These are phyloP conservation scores for Cervus canadensis DNA, from an alignment of 2,113 vertebrate species.

Conservation along the genomic window DNA sequence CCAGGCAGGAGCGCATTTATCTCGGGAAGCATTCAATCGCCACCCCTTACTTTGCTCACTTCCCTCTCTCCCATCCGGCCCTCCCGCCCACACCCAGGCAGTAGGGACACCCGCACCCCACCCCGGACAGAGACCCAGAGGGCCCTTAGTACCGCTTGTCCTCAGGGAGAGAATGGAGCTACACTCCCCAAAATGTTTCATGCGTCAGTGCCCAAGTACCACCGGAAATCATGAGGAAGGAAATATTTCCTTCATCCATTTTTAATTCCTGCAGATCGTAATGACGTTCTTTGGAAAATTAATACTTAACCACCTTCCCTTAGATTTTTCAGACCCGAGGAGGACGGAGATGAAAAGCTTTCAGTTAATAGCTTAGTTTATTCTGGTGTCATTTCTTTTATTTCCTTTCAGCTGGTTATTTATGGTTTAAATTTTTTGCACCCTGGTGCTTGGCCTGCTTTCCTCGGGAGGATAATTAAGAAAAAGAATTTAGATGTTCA, in stretches of 20 bases:
- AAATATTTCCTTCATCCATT: constrained; percentile 76
- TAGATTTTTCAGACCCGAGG: constrained; percentile 64
- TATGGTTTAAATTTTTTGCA: constrained; percentile 79
- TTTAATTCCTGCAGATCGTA: constrained; percentile 82
- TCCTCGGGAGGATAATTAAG: constrained; percentile 81
- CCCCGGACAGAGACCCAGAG: background rate
- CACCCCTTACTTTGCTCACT: background rate
- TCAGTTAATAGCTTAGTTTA: constrained; percentile 80
- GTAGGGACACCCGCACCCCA: background rate
- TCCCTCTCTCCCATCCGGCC: background rate
- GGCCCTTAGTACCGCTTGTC: constrained; percentile 22
- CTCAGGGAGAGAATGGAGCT: constrained; percentile 50
- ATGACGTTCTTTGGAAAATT: constrained; percentile 79
- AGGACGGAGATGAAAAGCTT: constrained; percentile 54
- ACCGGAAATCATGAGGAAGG: constrained; percentile 46
- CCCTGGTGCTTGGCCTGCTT: constrained; percentile 74
- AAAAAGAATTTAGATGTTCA: constrained; percentile 75
- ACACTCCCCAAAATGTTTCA: constrained; percentile 48
- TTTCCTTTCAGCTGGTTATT: constrained; percentile 78
- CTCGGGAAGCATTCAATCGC: background rate
- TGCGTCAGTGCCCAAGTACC: constrained; percentile 10
- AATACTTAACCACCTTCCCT: constrained; percentile 75
- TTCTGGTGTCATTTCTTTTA: constrained; percentile 78
- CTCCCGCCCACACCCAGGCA: background rate
- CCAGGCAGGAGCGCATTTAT: background rate